Conservation (phyloP, 2,797 vertebrate genomes). For the Heteromormyrus szaboi region DNA sequence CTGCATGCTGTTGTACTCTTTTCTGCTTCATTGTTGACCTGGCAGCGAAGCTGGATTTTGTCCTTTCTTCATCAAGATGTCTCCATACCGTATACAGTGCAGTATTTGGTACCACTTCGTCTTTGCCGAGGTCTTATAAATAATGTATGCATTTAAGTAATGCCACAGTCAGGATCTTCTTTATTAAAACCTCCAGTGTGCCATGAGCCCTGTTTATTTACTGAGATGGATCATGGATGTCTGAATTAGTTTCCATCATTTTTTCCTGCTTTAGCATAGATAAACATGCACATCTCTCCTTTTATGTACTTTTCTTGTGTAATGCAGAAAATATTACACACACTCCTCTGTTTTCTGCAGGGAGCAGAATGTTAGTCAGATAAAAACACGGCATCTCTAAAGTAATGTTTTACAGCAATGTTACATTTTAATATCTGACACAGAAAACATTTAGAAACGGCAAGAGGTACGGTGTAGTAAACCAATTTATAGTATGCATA, state of each 20-base stretch:
- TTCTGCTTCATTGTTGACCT: neutral
- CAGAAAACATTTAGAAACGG: neutral
- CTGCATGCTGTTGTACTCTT: neutral
- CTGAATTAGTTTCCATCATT: constrained; percentile 28
- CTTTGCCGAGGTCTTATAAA: constrained; percentile 64
- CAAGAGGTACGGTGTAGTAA: neutral
- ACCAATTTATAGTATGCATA: neutral
- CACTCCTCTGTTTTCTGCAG: neutral
- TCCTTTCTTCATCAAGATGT: neutral
- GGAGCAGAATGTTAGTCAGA: neutral
- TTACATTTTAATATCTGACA: neutral
- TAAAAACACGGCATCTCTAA: neutral
- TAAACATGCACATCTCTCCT: neutral
- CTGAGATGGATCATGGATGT: constrained; percentile 34
- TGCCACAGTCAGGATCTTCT: constrained; percentile 60
- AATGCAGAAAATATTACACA: neutral
- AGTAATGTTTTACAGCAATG: neutral
- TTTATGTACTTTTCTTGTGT: neutral
- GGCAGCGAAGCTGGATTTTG: neutral
- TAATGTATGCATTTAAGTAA: constrained; percentile 67
- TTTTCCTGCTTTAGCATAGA: neutral
- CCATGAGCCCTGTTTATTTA: constrained; percentile 45
- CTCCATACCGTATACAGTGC: neutral
- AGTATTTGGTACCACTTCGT: constrained; percentile 31
- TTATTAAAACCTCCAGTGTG: constrained; percentile 63